Evolutionary conservation across 2,113 vertebrate genomes (phyloP), one percentile per base, ranked within the genome.

Genomic region (Ia io): DNA sequence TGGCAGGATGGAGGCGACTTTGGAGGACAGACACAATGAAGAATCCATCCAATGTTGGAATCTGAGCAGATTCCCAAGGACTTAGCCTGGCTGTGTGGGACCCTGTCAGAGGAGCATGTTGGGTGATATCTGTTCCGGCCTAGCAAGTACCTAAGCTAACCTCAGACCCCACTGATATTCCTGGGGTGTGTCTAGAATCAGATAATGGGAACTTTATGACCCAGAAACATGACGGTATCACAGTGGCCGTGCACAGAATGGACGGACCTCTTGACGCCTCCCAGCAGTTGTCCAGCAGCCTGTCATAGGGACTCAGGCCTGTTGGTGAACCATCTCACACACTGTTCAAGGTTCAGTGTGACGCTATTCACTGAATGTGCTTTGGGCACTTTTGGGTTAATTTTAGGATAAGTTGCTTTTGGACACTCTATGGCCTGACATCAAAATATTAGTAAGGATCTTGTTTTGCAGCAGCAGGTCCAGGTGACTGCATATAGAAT

Each of bases 191-290:
- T 93, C 98, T 99, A 97, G 99, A 99, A 97, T 99, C 99, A 0
- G 99, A 99, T 90, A 98, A 97, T 0, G 99, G 99, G 95, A 99
- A 99, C 12, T 98, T 99, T 95, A 98, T 99, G 98, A 99, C 99
- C 98, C 99, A 99, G 98, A 99, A 98, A 85, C 99, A 99, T 0
- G 99, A 99, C 77, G 98, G 98, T 97, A 99, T 99, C 98, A 99
- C 99, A 0, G 98, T 99, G 35, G 99, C 99, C 17, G 98, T 99
- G 90, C 99, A 99, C 97, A 99, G 99, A 97, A 99, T 99, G 97
- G 98, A 61, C 99, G 97, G 98, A 61, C 99, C 23, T 99, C 99
- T 23, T 99, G 98, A 99, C 93, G 25, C 49, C 47, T n/a, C 0
- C 0, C 23, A 16, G 1, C 47, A 18, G 5, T 0, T 63, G 7